A percentile compares a stretch with the other conserved stretches of the same genome.
Evolutionary conservation across 2,888 invertebrate species (phyloP).

Genomic region (Eueremaeus valkanovi): DNA sequence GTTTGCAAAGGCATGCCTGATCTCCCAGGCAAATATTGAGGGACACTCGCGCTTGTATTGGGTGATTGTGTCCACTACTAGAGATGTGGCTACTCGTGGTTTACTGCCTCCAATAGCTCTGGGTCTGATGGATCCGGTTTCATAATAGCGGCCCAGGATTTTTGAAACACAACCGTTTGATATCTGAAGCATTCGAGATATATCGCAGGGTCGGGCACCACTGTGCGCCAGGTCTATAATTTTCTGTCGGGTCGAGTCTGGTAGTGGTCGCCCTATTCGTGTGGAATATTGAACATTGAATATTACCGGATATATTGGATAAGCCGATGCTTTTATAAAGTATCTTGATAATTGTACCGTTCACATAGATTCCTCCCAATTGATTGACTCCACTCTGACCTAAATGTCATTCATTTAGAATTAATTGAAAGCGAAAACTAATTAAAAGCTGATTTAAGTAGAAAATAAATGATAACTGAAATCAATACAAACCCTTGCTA

Average conservation of each 20-base stretch:
- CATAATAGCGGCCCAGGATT: constrained; percentile 94
- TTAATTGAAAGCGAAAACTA: constrained; percentile 7
- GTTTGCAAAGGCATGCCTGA: too few species aligned
- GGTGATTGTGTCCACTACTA: constrained; percentile 90
- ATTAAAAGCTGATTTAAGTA: too few species aligned
- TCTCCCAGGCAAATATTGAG: constrained; percentile 98
- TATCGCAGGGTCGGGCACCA: constrained; percentile 95
- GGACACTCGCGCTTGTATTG: constrained; percentile 96
- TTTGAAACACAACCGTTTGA: constrained; percentile 97
- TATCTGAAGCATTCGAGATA: constrained; percentile 89
- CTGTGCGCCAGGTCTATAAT: constrained; percentile 92
- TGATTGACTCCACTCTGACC: constrained; percentile 99
- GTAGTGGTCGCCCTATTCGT: constrained; percentile 88
- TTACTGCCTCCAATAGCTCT: constrained; percentile 96
- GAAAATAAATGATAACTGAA: too few species aligned
- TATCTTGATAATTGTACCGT: too few species aligned
- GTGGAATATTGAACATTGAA: too few species aligned
- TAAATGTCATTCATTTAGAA: constrained; percentile 49
- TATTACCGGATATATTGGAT: too few species aligned
- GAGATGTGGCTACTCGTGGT: constrained; percentile 87
- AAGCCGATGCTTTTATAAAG: too few species aligned
- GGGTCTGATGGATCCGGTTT: constrained; percentile 95
- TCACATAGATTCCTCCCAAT: constrained; percentile 95
- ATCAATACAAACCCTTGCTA: constrained; percentile 24
- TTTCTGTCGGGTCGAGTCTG: constrained; percentile 93